A percentile compares a stretch with the other conserved stretches of the same genome.
These are phyloP conservation scores for Lycorma delicatula DNA, from an alignment of 1,140 invertebrate genomes.

Conservation along the genomic window DNA sequence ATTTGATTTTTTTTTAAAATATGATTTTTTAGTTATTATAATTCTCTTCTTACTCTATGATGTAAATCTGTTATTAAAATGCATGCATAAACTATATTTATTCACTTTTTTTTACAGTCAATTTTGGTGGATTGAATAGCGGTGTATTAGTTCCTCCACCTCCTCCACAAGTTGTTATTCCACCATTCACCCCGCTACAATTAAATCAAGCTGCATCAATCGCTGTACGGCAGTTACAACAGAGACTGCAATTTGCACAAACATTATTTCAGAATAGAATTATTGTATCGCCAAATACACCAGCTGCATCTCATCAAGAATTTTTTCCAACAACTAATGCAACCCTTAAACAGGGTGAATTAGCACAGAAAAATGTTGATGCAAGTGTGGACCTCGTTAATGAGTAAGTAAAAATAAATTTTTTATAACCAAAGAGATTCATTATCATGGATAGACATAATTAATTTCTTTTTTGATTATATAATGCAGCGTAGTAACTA, in stretches of 20 bases:
- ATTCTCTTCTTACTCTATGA: too few species aligned
- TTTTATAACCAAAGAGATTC: too few species aligned
- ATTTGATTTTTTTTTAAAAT: too few species aligned
- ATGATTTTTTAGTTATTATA: too few species aligned
- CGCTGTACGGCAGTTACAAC: constrained; percentile 27
- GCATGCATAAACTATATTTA: too few species aligned
- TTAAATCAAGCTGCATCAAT: constrained; percentile 29
- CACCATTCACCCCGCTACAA: constrained; percentile 32
- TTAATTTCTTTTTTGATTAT: too few species aligned
- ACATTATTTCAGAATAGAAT: constrained; percentile 33
- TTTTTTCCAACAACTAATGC: constrained; percentile 41
- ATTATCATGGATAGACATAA: too few species aligned
- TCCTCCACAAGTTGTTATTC: constrained; percentile 33
- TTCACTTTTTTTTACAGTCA: not conserved
- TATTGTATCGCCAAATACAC: constrained; percentile 32
- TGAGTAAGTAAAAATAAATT: constrained; percentile 35
- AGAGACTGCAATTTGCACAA: constrained; percentile 28
- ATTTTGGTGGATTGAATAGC: constrained; percentile 18
- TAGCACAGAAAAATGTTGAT: constrained; percentile 37
- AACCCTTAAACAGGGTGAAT: constrained; percentile 36
- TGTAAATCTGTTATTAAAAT: too few species aligned
- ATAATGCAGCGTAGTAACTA: too few species aligned
- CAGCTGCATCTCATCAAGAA: constrained; percentile 38
- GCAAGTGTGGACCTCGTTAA: constrained; percentile 38
- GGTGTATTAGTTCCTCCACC: constrained; percentile 36